Evolutionary conservation across 2,113 vertebrate species (phyloP).

Genomic region (Eubucco bourcierii): DNA sequence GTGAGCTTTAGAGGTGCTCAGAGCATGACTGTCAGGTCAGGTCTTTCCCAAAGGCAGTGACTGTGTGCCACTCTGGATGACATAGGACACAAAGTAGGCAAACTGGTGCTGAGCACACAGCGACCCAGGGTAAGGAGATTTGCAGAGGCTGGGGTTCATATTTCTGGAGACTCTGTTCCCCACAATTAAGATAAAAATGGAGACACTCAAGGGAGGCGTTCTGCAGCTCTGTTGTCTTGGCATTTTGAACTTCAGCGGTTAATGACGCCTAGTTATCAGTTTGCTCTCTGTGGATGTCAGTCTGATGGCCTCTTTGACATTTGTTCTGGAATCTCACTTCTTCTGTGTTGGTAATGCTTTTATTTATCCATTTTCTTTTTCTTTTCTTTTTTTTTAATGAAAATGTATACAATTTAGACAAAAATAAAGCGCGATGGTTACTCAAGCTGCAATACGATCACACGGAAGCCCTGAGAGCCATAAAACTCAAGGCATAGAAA

Average conservation of each 20-base stretch:
- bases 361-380: accelerated
- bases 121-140: accelerated
- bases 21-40: neutral
- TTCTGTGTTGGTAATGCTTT: neutral
- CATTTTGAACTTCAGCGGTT: neutral
- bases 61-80: neutral
- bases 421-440: neutral
- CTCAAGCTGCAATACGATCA: neutral
- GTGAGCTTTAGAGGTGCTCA: neutral
- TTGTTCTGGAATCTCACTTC: neutral
- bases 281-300: neutral
- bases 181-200: neutral
- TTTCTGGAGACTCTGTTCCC: neutral
- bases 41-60: neutral
- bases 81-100: neutral
- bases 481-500: constrained; percentile 33
- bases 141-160: neutral
- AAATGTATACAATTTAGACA: neutral
- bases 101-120: neutral
- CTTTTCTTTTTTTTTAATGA: neutral
- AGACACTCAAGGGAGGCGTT: accelerated
- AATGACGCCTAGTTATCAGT: neutral
- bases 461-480: constrained; percentile 27
- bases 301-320: neutral
- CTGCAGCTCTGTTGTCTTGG: neutral